Evolutionary conservation across 1,140 invertebrate genomes (phyloP).

Genomic region (Diorhabda sublineata): DNA sequence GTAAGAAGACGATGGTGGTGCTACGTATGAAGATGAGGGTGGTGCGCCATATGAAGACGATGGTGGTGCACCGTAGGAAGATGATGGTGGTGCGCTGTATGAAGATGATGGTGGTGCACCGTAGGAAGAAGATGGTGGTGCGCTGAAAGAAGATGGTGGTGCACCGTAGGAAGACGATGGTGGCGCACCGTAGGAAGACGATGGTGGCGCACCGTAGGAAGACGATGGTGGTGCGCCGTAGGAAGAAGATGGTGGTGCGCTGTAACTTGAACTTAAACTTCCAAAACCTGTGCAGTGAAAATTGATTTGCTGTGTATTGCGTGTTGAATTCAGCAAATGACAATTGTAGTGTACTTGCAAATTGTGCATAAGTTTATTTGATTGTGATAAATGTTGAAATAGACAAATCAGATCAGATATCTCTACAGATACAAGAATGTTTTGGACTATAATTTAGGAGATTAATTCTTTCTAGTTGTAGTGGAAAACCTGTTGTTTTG

Average conservation of each 20-base stretch:
- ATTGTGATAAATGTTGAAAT: no score
- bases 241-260: conserved; percentile 37
- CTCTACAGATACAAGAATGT: no score
- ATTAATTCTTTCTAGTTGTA: no score
- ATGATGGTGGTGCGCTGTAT: conserved; percentile 32
- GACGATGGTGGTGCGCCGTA: conserved; percentile 44
- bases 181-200: conserved; percentile 42
- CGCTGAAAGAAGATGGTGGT: conserved; percentile 10
- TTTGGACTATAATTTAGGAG: no score
- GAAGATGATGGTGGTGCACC: conserved; percentile 34
- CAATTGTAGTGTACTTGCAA: no score
- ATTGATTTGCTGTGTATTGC: conserved; percentile 30
- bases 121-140: conserved; percentile 12
- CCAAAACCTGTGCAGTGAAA: conserved; percentile 35
- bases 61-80: conserved; percentile 35
- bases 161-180: conserved; percentile 36
- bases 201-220: conserved; percentile 46
- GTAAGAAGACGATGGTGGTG: conserved; percentile 46
- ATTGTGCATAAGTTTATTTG: not conserved
- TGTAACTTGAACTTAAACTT: conserved; percentile 34
- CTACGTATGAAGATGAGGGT: conserved; percentile 37
- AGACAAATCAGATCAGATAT: no score
- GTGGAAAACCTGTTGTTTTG: no score
- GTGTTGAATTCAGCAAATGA: conserved; percentile 10
- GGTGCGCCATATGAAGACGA: conserved; percentile 43